A percentile compares a stretch with the other conserved stretches of the same genome.
phyloP scores from a whole-genome alignment of 2,113 vertebrate genomes.

The Tinamus guttatus region DNA sequence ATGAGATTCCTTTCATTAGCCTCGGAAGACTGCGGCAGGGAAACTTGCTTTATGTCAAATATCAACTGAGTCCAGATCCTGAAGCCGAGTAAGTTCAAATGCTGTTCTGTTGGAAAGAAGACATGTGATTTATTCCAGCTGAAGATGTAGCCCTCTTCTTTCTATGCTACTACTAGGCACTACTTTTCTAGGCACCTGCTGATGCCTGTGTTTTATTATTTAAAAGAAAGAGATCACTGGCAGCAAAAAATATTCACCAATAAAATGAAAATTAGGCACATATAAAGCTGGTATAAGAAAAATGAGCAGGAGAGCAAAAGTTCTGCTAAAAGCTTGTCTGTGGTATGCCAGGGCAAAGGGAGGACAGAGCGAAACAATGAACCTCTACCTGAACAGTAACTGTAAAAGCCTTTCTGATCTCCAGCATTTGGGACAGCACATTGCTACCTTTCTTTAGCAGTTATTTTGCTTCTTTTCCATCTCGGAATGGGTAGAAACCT shows the following conservation, averaged over 20 bases:
- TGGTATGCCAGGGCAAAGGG: neutral
- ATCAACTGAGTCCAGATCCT: neutral
- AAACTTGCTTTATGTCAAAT: neutral
- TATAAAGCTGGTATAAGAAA: neutral
- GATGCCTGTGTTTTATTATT: neutral
- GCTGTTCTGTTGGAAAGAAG: neutral
- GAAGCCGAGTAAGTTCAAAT: neutral
- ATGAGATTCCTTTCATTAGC: neutral
- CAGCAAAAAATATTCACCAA: neutral
- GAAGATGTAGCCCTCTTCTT: fast-evolving
- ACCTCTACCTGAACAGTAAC: neutral
- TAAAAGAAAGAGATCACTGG: neutral
- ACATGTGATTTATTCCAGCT: neutral
- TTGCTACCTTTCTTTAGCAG: neutral
- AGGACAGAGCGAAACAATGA: neutral
- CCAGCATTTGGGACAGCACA: neutral
- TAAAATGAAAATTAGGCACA: neutral
- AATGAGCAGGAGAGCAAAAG: neutral
- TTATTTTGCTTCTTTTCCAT: neutral
- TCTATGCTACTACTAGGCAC: too few species aligned
- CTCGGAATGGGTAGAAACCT: neutral
- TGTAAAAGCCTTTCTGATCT: neutral
- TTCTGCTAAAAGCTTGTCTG: neutral
- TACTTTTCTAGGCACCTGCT: neutral
- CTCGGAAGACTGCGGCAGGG: neutral